A percentile compares a stretch with the other conserved stretches of the same genome.
phyloP scores from a whole-genome alignment of 2,888 invertebrate species.

The Alsophila aescularia region DNA sequence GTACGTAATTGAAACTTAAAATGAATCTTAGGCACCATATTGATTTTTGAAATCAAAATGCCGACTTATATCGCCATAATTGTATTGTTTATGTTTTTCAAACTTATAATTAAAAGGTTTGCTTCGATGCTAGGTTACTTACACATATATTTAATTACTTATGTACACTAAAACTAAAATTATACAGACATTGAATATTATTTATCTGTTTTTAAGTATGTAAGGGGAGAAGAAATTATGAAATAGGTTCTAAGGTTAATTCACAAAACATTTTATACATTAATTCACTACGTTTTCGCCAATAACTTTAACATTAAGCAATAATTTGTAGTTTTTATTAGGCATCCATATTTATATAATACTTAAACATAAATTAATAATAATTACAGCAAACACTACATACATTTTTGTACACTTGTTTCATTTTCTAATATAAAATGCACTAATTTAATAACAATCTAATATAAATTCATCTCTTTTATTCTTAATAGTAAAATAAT shows the following conservation, averaged over 20 bases:
- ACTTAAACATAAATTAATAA: background rate
- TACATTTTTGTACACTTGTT: slow-evolving; percentile 24
- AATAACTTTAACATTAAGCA: too few relatives aligned
- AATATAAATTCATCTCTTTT: slow-evolving; percentile 36
- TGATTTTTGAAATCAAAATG: slow-evolving; percentile 9
- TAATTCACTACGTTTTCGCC: too few relatives aligned
- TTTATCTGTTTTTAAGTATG: background rate
- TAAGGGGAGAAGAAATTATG: background rate
- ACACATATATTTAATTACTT: slow-evolving; percentile 3
- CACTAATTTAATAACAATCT: slow-evolving; percentile 12
- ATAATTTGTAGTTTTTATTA: background rate
- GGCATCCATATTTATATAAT: slow-evolving; percentile 3
- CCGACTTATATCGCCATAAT: background rate
- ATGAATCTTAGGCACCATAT: background rate
- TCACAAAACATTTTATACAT: too few relatives aligned
- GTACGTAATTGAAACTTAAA: too few relatives aligned
- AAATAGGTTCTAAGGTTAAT: background rate
- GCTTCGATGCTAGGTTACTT: slow-evolving; percentile 1
- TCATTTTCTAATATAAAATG: slow-evolving; percentile 14
- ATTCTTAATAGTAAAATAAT: slow-evolving; percentile 5
- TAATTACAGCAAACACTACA: slow-evolving; percentile 11
- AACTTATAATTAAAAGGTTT: background rate
- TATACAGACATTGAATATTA: background rate
- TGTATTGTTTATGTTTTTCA: background rate
- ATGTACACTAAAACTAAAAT: slow-evolving; percentile 9